These are phyloP conservation scores for Cheumatopsyche charites DNA, from an alignment of 1,140 invertebrate genomes.

Conservation along the genomic window DNA sequence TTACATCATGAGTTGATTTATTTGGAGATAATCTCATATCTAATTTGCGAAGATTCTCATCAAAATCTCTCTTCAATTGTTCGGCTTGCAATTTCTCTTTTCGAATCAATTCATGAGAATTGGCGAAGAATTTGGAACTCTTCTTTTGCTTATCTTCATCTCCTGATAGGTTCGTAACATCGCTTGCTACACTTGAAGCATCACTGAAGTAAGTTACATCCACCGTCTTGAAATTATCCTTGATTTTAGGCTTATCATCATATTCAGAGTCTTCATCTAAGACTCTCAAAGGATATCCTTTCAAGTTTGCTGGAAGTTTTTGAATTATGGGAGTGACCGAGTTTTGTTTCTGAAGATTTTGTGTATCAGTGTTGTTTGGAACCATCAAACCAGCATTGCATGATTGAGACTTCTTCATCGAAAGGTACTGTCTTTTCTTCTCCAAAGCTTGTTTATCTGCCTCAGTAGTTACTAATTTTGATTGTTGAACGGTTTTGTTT, in stretches of 20 bases:
- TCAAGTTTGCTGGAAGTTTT: constrained; percentile 39
- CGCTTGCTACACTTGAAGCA: constrained; percentile 36
- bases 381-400: constrained; percentile 58
- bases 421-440: constrained; percentile 54
- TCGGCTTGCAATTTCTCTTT: constrained; percentile 61
- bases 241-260: constrained; percentile 33
- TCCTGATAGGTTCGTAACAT: constrained; percentile 47
- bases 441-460: constrained; percentile 42
- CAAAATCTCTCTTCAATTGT: constrained; percentile 59
- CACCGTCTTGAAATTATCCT: constrained; percentile 30
- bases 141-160: constrained; percentile 56
- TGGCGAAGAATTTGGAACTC: constrained; percentile 67
- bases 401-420: constrained; percentile 60
- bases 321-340: not conserved
- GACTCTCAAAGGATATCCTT: constrained; percentile 52
- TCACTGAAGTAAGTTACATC: constrained; percentile 36
- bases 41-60: constrained; percentile 57
- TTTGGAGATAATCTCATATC: constrained; percentile 52
- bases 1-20: constrained; percentile 51
- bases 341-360: not conserved
- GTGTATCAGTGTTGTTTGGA: constrained; percentile 39
- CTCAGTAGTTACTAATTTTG: constrained; percentile 47
- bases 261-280: constrained; percentile 54
- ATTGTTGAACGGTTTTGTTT: constrained; percentile 52
- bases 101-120: constrained; percentile 69